Evolutionary conservation across 2,113 vertebrate species (phyloP), one percentile per base, ranked within the genome.

Genomic region (Caloenas nicobarica): DNA sequence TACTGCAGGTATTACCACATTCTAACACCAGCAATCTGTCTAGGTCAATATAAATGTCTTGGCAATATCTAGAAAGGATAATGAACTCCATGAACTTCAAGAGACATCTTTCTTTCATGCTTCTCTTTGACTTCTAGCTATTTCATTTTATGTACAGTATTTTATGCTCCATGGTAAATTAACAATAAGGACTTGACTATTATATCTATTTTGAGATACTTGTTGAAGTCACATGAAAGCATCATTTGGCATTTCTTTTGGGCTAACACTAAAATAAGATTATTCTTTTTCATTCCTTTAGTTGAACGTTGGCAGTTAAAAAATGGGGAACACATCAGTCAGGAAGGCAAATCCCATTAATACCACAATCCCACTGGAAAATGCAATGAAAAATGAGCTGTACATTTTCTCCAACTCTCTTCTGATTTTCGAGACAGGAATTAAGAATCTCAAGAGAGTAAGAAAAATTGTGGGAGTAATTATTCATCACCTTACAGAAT

Each of bases 401-500:
- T 62, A 26, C 8, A 2, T 46, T 93, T 93, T 80, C 69, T 34
- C 22, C 16, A 84, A 42, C 10, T 7, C 22, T 78, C 8, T 10
- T 89, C 6, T 86, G n/a, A 42, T 92, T 94, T 84, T 72, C 69
- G 31, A 50, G 65, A 89, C 91, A 85, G 23, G 56, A 91, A 84
- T 85, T 78, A 53, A 22, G 80, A 93, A 54, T 71, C 64, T 36
- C 87, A 90, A 85, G 81, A 88, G 54, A 7, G 17, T 9, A 85
- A 76, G 16, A 80, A 80, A 94, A 89, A 22, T 33, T 79, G 26
- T 74, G 36, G 46, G 42, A 84, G 34, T 82, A 77, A 83, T 93
- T 96, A 94, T 91, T 87, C 73, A 80, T 87, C 58, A 68, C 61
- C 38, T 51, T 78, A 81, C 34, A 88, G 60, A 90, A 92, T 80